These are phyloP conservation scores for Cerceris ruficornis DNA, from an alignment of 2,888 invertebrate species.

Conservation along the genomic window DNA sequence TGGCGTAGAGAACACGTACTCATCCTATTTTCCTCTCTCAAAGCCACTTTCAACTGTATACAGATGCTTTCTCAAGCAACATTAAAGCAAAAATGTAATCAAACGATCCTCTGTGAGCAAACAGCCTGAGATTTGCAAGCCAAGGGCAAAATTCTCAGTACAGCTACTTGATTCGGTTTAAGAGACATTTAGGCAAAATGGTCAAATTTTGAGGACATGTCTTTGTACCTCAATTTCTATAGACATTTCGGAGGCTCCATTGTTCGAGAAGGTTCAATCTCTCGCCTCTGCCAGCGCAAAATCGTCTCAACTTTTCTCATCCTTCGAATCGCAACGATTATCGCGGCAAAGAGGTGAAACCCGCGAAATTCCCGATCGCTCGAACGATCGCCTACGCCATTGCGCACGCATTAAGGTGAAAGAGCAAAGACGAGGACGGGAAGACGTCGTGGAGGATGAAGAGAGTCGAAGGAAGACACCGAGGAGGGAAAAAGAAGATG, in stretches of 20 bases:
- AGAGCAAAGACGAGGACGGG: slow-evolving; percentile 13
- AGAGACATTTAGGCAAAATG: no score
- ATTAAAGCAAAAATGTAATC: no score
- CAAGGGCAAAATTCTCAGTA: neutral
- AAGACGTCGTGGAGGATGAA: slow-evolving; percentile 1
- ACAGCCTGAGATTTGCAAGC: neutral
- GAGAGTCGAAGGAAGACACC: neutral
- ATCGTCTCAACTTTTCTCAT: neutral
- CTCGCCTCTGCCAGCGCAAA: no score
- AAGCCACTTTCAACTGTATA: no score
- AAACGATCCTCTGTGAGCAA: no score
- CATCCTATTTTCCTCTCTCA: neutral
- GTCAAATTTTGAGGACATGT: no score
- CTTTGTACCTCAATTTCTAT: no score
- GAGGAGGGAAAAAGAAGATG: slow-evolving; percentile 27
- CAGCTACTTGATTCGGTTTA: no score
- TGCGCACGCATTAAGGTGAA: slow-evolving; percentile 43
- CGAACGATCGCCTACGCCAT: slow-evolving; percentile 32
- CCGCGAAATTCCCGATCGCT: neutral
- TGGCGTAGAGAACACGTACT: slow-evolving; percentile 40
- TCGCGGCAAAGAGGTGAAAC: neutral
- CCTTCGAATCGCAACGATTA: slow-evolving; percentile 11
- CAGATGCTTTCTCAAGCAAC: no score
- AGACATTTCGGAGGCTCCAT: no score
- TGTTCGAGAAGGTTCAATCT: no score